These are phyloP conservation scores for Carassius auratus DNA, from an alignment of 2,113 vertebrate genomes.

Conservation along the genomic window DNA sequence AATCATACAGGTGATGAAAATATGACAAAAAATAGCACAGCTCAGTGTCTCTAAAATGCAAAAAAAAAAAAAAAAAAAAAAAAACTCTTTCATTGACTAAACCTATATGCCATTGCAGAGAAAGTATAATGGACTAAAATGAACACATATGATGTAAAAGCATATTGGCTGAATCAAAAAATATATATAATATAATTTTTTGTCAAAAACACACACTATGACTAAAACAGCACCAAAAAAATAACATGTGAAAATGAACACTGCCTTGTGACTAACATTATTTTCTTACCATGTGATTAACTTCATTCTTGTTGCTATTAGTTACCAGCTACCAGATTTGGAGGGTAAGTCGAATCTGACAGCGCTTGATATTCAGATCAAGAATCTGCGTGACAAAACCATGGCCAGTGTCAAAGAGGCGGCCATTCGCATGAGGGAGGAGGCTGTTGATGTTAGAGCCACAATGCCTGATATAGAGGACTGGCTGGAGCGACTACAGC, in stretches of 20 bases:
- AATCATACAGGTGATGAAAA: background rate
- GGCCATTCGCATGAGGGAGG: slow-evolving; percentile 78
- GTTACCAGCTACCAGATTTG: slow-evolving; percentile 79
- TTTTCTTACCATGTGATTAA: background rate
- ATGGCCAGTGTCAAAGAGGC: slow-evolving; percentile 79
- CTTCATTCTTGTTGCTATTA: slow-evolving; percentile 69
- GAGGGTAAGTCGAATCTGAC: slow-evolving; percentile 87
- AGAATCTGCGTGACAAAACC: slow-evolving; percentile 82
- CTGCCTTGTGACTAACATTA: background rate
- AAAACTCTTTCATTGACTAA: too few species aligned
- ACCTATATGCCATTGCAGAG: background rate
- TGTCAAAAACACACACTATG: background rate
- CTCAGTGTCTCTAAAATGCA: background rate
- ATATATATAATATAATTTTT: too few species aligned
- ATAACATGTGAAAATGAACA: background rate
- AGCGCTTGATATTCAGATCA: slow-evolving; percentile 89
- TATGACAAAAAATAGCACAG: background rate
- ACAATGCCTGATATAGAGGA: slow-evolving; percentile 88
- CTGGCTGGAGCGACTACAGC: slow-evolving; percentile 87
- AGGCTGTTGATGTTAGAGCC: slow-evolving; percentile 83
- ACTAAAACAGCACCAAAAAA: background rate
- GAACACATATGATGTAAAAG: background rate
- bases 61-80: too few species aligned
- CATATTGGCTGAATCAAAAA: background rate
- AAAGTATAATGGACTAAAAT: background rate